phyloP scores from a whole-genome alignment of 2,113 vertebrate species.

The pig (Sus scrofa) region T2T-Sscrofa CM000824.6:209055501-209056000 shows the following conservation, averaged over 20 bases:
- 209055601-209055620: background rate
- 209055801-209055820: background rate
- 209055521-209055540: background rate
- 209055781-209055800: background rate
- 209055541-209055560: background rate
- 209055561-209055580: background rate
- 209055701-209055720: background rate
- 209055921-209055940: background rate
- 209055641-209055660: background rate
- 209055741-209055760: background rate
- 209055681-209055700: background rate
- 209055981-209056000: background rate
- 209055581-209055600: background rate
- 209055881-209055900: background rate
- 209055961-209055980: fast-evolving
- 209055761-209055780: background rate
- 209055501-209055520: background rate
- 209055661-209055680: background rate
- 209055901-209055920: background rate
- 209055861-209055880: background rate
- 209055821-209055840: background rate
- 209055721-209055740: background rate
- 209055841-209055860: background rate
- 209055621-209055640: background rate
- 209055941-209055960: background rate